Base-by-base conservation (phyloP, 2,113 vertebrate species). In the Sigmodon hispidus region DNA sequence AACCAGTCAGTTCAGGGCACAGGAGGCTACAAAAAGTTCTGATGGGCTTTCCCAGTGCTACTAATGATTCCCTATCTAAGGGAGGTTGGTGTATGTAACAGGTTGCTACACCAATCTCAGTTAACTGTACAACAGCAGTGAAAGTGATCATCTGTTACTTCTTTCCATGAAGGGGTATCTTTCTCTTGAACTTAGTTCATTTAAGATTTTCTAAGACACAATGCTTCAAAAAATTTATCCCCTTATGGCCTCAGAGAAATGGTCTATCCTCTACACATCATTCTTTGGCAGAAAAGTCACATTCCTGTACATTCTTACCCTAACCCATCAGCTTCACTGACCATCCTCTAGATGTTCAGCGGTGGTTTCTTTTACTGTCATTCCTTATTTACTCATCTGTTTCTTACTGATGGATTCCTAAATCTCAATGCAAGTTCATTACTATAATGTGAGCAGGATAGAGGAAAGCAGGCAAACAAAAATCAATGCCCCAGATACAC, bases 181-280 rank as follows among this genome's bases (percentile, higher is more conserved):
- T 92, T 87, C 77, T 89, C 52, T 77, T 92, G 40, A 93, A 43
- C n/a, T 94, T n/a, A 73, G 50, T 70, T 92, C 17, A 70, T 69
- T 95, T 80, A 93, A 91, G 85, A 24, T 96, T 92, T 45, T 85
- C 79, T 63, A 50, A 90, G 43, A 89, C n/a, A 87, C 5, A 90
- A 50, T 48, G 89, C 57, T 89, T 89, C 61, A 93, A 26, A 55
- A 40, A 59, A 17, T 79, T 97, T 81, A 61, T 24, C 9, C 55
- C 16, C 16, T 79, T 40, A n/a, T 15, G 70, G 57, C 43, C 52
- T 92, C 7, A 76, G 1, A 96, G 16, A 43, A 94, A 80, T 22
- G 5, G 1, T 57, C 34, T 87, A 36, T n/a, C 79, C 21, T 86
- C 65, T 1, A 73, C 29, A 7, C 8, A 57, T n/a, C 17, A 72